Conservation (phyloP, 2,888 invertebrate species). For the Ophraella communa region DNA sequence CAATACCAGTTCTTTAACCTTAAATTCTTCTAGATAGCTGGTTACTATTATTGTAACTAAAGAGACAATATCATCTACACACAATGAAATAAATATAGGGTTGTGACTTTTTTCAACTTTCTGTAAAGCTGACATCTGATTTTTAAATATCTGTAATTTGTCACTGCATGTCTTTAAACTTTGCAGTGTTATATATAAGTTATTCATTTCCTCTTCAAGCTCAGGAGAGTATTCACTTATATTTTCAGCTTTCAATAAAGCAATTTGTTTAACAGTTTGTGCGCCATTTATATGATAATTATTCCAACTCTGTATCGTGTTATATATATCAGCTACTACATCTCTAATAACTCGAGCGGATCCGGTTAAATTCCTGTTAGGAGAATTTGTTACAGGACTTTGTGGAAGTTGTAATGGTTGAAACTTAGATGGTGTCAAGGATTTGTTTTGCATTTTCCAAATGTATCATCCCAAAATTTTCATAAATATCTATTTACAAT, state of each 20-base stretch:
- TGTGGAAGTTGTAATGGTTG: constrained; percentile 44
- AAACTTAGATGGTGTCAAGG: constrained; percentile 15
- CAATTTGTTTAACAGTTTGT: constrained; percentile 57
- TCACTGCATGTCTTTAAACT: constrained; percentile 43
- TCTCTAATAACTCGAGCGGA: constrained; percentile 64
- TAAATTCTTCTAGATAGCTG: constrained; percentile 58
- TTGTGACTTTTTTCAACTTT: constrained; percentile 50
- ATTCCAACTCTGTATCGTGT: constrained; percentile 64
- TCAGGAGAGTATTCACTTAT: constrained; percentile 38
- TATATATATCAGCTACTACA: constrained; percentile 64
- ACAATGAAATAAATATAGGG: constrained; percentile 55
- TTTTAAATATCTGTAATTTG: constrained; percentile 45
- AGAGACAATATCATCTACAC: constrained; percentile 45
- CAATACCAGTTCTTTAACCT: constrained; percentile 55
- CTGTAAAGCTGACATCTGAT: constrained; percentile 52
- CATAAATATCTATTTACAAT: too few relatives aligned
- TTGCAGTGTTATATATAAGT: constrained; percentile 47
- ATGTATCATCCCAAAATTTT: too few relatives aligned
- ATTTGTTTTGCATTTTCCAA: constrained; percentile 14
- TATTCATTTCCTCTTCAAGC: constrained; percentile 43
- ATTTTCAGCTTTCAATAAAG: constrained; percentile 48
- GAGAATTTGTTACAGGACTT: constrained; percentile 54
- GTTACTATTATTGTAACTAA: constrained; percentile 47
- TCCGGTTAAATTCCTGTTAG: constrained; percentile 65
- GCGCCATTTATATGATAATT: constrained; percentile 59